phyloP scores from a whole-genome alignment of 1,140 invertebrate genomes.

The Drosophila repletoides region DNA sequence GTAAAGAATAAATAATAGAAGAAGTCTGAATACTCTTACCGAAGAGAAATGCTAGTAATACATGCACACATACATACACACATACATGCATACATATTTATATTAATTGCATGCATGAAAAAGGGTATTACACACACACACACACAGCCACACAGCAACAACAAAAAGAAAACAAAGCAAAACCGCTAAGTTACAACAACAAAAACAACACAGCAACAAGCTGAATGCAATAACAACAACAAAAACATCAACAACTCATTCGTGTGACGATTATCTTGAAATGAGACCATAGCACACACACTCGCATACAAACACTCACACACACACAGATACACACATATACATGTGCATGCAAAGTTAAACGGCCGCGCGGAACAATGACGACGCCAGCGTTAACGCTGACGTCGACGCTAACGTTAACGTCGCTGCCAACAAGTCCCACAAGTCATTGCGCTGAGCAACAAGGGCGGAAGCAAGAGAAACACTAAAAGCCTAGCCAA shows the following conservation, averaged over 20 bases:
- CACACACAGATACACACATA: constrained; percentile 15
- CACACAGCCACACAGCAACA: constrained; percentile 14
- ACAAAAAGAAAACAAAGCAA: constrained; percentile 25
- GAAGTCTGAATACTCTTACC: too few species aligned
- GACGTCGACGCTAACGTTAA: constrained; percentile 19
- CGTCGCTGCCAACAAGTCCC: constrained; percentile 53
- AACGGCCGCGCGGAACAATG: constrained; percentile 75
- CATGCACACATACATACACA: not conserved
- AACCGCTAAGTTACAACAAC: constrained; percentile 77
- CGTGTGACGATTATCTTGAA: constrained; percentile 78
- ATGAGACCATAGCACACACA: constrained; percentile 71
- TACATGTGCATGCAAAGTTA: constrained; percentile 51
- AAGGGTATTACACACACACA: not conserved
- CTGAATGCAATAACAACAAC: constrained; percentile 23
- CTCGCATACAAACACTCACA: not conserved
- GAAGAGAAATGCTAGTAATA: too few species aligned
- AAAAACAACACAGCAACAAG: constrained; percentile 41
- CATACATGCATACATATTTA: not conserved
- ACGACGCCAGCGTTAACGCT: constrained; percentile 36
- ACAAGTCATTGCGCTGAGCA: constrained; percentile 66
- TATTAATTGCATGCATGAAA: constrained; percentile 10
- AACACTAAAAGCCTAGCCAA: constrained; percentile 39
- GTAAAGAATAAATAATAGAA: too few species aligned
- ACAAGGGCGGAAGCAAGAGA: constrained; percentile 67
- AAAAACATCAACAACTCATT: constrained; percentile 55